phyloP scores from a whole-genome alignment of 2,888 invertebrate species.

The Phania funesta region DNA sequence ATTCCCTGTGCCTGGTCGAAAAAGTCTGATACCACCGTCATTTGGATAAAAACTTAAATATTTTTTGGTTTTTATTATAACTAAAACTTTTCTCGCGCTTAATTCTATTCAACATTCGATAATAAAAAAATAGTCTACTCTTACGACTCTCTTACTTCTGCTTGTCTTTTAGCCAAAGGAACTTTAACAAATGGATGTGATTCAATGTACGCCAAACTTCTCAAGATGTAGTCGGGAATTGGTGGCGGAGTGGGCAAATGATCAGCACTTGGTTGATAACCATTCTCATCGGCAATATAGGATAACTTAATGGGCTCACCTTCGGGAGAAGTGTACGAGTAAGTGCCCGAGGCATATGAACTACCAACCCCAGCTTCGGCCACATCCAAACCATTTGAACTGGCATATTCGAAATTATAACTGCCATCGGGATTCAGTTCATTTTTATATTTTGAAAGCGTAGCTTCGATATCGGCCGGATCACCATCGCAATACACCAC shows the following conservation, averaged over 20 bases:
- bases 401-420: conserved; percentile 81
- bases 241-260: conserved; percentile 80
- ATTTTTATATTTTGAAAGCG: conserved; percentile 70
- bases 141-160: too few species aligned
- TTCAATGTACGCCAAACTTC: conserved; percentile 74
- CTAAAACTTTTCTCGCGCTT: conserved; percentile 39
- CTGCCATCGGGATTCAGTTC: conserved; percentile 77
- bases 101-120: conserved; percentile 23
- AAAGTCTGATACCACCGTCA: too few species aligned
- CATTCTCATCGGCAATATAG: conserved; percentile 77
- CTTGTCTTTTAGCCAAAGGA: conserved; percentile 50
- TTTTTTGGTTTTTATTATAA: too few species aligned
- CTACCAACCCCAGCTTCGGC: conserved; percentile 82
- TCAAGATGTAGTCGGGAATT: conserved; percentile 76
- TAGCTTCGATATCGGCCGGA: conserved; percentile 72
- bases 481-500: conserved; percentile 47
- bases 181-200: conserved; percentile 74
- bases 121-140: neutral
- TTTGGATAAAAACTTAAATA: too few species aligned
- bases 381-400: conserved; percentile 83
- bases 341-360: conserved; percentile 79
- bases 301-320: conserved; percentile 73
- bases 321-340: conserved; percentile 75
- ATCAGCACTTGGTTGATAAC: conserved; percentile 76
- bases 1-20: too few species aligned